Evolutionary conservation across 2,113 vertebrate genomes (phyloP).

Genomic region (Misgurnus anguillicaudatus): DNA sequence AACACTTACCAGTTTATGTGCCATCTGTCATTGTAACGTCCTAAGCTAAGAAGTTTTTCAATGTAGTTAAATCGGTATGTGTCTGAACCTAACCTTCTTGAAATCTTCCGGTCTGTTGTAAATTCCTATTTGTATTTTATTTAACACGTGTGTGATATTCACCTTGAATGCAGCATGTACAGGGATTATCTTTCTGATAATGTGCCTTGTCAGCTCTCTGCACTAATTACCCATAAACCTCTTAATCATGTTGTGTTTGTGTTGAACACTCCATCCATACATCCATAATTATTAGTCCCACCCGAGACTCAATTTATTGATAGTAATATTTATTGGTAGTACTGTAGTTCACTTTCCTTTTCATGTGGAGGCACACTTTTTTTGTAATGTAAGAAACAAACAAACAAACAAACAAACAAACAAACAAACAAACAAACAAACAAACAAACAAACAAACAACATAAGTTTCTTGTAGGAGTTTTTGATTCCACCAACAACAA

Average conservation of each 20-base stretch:
- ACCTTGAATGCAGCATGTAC: slow-evolving; percentile 45
- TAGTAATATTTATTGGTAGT: too few relatives aligned
- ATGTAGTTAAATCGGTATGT: not conserved
- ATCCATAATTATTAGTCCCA: not conserved
- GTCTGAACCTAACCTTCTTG: not conserved
- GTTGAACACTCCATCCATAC: slow-evolving; percentile 6
- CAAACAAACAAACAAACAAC: too few relatives aligned
- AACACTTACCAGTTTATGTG: not conserved
- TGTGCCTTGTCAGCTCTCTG: slow-evolving; percentile 46
- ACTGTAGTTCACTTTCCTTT: too few relatives aligned
- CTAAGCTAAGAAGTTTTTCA: too few relatives aligned
- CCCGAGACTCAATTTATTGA: too few relatives aligned
- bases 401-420: too few relatives aligned
- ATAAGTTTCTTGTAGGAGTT: too few relatives aligned
- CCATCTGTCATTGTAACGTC: too few relatives aligned
- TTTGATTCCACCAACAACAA: too few relatives aligned
- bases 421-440: too few relatives aligned
- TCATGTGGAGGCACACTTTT: too few relatives aligned
- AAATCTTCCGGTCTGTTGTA: not conserved
- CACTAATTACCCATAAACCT: slow-evolving; percentile 43
- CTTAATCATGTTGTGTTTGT: slow-evolving; percentile 12
- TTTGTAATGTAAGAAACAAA: too few relatives aligned
- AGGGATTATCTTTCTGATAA: slow-evolving; percentile 38
- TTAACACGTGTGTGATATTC: not conserved
- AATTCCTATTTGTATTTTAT: not conserved